phyloP scores from a whole-genome alignment of 2,888 invertebrate genomes.

The Campopleginae sp. region DNA sequence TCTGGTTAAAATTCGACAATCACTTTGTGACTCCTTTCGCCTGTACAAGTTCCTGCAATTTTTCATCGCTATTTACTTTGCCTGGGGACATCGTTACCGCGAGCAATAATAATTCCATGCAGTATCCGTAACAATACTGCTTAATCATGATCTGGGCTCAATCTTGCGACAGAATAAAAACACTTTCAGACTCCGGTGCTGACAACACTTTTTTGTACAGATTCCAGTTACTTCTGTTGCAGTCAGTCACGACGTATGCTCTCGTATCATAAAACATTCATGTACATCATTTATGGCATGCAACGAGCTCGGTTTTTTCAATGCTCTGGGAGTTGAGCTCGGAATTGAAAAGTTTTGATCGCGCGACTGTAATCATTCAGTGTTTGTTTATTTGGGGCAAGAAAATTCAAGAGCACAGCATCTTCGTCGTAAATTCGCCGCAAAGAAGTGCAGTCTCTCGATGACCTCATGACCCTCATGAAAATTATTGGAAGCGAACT shows the following conservation, averaged over 20 bases:
- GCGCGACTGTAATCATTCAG: background rate
- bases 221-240: background rate
- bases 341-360: background rate
- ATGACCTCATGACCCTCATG: background rate
- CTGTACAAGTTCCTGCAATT: slow-evolving; percentile 19
- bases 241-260: slow-evolving; percentile 6
- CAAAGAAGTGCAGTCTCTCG: background rate
- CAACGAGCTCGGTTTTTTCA: background rate
- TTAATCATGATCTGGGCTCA: slow-evolving; percentile 26
- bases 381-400: background rate
- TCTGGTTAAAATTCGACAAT: slow-evolving; percentile 15
- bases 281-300: background rate
- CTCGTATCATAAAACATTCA: slow-evolving; percentile 16
- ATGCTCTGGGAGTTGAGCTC: background rate
- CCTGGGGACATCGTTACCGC: background rate
- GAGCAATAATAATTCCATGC: background rate
- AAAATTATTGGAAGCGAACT: background rate
- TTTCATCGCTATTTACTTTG: slow-evolving; percentile 27
- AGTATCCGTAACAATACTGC: slow-evolving; percentile 11
- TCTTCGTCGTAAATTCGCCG: background rate
- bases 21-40: background rate
- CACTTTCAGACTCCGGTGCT: slow-evolving; percentile 18
- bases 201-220: slow-evolving; percentile 14
- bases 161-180: slow-evolving; percentile 15
- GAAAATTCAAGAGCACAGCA: background rate